Evolutionary conservation across 92 coral and sea anemone species (phyloP), one percentile per base, ranked within the genome.

Genomic region (Plumapathes pennacea): DNA sequence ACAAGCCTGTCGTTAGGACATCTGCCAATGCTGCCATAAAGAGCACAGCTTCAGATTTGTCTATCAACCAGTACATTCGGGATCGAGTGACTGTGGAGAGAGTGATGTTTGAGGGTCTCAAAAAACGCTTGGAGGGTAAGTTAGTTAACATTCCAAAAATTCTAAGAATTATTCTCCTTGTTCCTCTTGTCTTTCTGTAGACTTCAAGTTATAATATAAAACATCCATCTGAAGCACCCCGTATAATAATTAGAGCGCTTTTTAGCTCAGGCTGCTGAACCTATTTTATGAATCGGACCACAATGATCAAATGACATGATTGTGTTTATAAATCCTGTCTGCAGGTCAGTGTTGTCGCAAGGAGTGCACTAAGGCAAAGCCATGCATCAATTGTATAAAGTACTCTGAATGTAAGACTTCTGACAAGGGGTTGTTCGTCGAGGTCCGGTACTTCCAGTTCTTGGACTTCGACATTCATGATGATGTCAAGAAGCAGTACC

Each of bases 381-480:
- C 89, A 32, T 13, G 31, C 14, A 23, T 33, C 14, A 80, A 74
- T 13, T 89, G 97, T 52, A 64, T 55, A 32, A 58, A 62, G 25
- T 76, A 78, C 55, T 38, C 78, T 28, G 58, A 44, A 14, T 89
- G 97, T 38, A 80, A 42, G 2, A 66, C 39, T 30, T 43, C 67
- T 10, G 89, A 89, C 54, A 89, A 85, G 44, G 97, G 92, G 25
- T 57, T 89, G 42, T 89, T 84, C 38, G 86, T 89, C n/a, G 91
- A 89, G 17, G 83, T 81, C 22, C 57, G 86, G 22, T 89, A 85
- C 67, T 89, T 89, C 48, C 97, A 89, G 64, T 59, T 89, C 5
- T 81, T 84, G 54, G 85, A 69, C 55, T 78, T 89, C 27, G 92
- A 85, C 49, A 80, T 89, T 31, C 81, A 83, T 19, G 56, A 74